These are phyloP conservation scores for Diadumene lineata DNA, from an alignment of 92 coral and sea anemone species.

Conservation along the genomic window DNA sequence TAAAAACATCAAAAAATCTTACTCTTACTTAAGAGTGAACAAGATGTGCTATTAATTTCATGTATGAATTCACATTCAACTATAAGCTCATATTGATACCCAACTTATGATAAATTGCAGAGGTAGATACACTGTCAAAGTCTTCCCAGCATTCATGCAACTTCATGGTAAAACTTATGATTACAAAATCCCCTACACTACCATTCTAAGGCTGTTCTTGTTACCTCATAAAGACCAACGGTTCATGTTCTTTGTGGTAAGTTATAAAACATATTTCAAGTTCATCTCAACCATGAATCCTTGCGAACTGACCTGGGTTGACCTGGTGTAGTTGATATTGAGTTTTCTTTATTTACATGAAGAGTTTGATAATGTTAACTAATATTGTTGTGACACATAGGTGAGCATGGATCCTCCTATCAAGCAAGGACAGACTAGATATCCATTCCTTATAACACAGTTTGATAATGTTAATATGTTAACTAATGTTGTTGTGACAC, in stretches of 20 bases:
- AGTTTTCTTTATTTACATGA: too few relatives aligned
- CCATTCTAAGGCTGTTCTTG: constrained; percentile 87
- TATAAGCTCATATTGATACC: too few relatives aligned
- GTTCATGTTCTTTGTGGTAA: constrained; percentile 97
- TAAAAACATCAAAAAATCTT: too few relatives aligned
- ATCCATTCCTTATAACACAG: constrained; percentile 95
- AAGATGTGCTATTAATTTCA: too few relatives aligned
- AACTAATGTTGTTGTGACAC: neutral
- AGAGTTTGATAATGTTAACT: too few relatives aligned
- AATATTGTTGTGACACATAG: constrained; percentile 30
- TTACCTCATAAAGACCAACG: constrained; percentile 96
- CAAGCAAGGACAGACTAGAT: constrained; percentile 98
- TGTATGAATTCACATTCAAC: too few relatives aligned
- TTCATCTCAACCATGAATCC: too few relatives aligned
- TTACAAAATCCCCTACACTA: constrained; percentile 99
- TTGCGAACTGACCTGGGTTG: too few relatives aligned
- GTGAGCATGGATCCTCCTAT: constrained; percentile 97
- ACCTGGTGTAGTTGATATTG: too few relatives aligned
- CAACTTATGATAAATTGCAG: too few relatives aligned
- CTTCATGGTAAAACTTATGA: constrained; percentile 99
- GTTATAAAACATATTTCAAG: constrained; percentile 17
- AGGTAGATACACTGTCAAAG: constrained; percentile 94
- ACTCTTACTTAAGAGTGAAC: too few relatives aligned
- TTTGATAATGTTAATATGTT: constrained; percentile 41
- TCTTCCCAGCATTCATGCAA: constrained; percentile 91